These are phyloP conservation scores for Clarias magur DNA, from an alignment of 2,113 vertebrate species.

Conservation along the genomic window DNA sequence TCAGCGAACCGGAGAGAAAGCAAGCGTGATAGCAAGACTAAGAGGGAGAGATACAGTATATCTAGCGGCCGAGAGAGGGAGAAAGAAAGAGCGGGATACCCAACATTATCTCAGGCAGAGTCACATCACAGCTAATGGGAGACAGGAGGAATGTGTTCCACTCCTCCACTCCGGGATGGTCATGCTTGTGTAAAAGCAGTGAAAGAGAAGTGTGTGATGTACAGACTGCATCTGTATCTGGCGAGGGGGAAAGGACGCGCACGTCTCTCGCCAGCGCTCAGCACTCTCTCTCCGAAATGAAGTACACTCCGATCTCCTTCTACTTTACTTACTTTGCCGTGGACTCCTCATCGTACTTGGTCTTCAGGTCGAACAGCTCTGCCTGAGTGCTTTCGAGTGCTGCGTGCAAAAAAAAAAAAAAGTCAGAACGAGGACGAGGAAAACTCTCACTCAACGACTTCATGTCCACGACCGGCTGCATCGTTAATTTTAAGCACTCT, in stretches of 20 bases:
- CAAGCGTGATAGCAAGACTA: background rate
- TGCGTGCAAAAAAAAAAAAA: conserved; percentile 66
- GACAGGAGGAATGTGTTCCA: conserved; percentile 49
- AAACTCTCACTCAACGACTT: background rate
- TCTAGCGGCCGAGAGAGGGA: background rate
- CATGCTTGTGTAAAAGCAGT: background rate
- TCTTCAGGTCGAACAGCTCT: conserved; percentile 98
- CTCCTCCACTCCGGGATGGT: conserved; percentile 31
- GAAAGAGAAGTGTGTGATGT: background rate
- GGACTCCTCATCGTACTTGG: conserved; percentile 97
- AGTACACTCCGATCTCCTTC: background rate
- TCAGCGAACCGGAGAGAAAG: background rate
- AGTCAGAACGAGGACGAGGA: background rate
- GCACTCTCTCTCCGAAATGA: background rate
- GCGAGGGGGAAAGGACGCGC: background rate
- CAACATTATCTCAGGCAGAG: conserved; percentile 19
- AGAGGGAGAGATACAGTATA: background rate
- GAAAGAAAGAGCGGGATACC: background rate
- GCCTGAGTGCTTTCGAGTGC: conserved; percentile 97
- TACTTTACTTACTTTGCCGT: conserved; percentile 90
- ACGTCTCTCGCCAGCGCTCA: background rate
- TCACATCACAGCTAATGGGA: conserved; percentile 36
- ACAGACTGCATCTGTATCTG: background rate
- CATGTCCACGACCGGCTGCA: background rate
- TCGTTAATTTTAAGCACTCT: background rate